Percentiles rank a stretch among this genome's conserved stretches.
Evolutionary conservation across 2,888 invertebrate genomes (phyloP).

Genomic region (Melanostoma mellinum): DNA sequence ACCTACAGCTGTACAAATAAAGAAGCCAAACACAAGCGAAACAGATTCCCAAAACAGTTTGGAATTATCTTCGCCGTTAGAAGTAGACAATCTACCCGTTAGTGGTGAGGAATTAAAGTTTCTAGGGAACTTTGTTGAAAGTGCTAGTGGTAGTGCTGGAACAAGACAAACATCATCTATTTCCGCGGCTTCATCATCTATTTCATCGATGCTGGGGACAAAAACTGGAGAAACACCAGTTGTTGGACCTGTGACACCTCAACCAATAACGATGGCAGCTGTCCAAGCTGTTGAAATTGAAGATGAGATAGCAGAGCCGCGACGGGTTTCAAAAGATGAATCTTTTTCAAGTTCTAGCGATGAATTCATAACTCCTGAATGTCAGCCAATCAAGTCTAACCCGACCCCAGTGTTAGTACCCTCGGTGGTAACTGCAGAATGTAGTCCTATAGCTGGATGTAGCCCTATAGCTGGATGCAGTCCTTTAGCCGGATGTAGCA

Average conservation of each 20-base stretch:
- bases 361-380: constrained; percentile 85
- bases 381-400: constrained; percentile 50
- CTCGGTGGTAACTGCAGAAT: constrained; percentile 35
- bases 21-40: constrained; percentile 74
- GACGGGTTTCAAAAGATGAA: constrained; percentile 90
- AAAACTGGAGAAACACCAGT: constrained; percentile 71
- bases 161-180: constrained; percentile 77
- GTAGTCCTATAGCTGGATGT: constrained; percentile 53
- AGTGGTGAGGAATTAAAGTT: constrained; percentile 66
- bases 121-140: constrained; percentile 56
- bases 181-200: constrained; percentile 79
- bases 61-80: constrained; percentile 76
- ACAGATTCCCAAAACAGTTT: constrained; percentile 80
- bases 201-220: constrained; percentile 77
- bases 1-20: constrained; percentile 65
- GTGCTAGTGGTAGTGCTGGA: constrained; percentile 52
- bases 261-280: constrained; percentile 24
- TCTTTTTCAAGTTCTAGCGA: constrained; percentile 90
- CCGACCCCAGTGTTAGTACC: constrained; percentile 29
- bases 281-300: constrained; percentile 71
- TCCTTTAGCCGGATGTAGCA: constrained; percentile 28
- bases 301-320: constrained; percentile 74
- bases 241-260: constrained; percentile 46
- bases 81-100: constrained; percentile 20
- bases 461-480: neutral